These are phyloP conservation scores for Podarcis siculus DNA, from an alignment of 2,797 vertebrate species.

Conservation along the genomic window DNA sequence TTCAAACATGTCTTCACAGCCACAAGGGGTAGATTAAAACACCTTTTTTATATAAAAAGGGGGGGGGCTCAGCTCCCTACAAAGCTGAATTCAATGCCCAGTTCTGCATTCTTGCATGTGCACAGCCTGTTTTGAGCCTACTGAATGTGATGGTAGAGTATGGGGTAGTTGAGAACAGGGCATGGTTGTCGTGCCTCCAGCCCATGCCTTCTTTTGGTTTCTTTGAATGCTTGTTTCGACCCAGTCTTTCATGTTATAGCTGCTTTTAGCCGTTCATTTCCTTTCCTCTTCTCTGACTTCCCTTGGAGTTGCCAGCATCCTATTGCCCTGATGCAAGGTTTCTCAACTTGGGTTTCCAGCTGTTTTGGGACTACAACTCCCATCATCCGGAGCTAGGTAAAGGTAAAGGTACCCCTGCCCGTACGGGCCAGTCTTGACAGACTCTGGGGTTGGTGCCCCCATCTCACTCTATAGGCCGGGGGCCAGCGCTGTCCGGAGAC, in stretches of 20 bases:
- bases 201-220: neutral
- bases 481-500: too few species aligned
- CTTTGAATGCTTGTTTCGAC: neutral
- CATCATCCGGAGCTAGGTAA: too few species aligned
- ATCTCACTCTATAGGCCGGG: too few species aligned
- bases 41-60: neutral
- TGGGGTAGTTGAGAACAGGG: neutral
- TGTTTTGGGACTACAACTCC: too few species aligned
- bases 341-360: too few species aligned
- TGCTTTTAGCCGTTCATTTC: neutral
- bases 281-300: neutral
- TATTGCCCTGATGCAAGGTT: neutral
- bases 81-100: neutral
- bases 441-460: too few species aligned
- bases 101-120: neutral
- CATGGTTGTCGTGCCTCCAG: constrained; percentile 22
- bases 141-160: neutral
- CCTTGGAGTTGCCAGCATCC: neutral
- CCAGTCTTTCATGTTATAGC: neutral
- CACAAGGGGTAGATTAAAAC: neutral
- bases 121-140: neutral
- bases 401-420: too few species aligned
- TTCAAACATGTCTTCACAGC: neutral
- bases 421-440: too few species aligned
- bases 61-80: neutral